Conservation (phyloP, 2,113 vertebrate species). For the Zosterops japonicus region DNA sequence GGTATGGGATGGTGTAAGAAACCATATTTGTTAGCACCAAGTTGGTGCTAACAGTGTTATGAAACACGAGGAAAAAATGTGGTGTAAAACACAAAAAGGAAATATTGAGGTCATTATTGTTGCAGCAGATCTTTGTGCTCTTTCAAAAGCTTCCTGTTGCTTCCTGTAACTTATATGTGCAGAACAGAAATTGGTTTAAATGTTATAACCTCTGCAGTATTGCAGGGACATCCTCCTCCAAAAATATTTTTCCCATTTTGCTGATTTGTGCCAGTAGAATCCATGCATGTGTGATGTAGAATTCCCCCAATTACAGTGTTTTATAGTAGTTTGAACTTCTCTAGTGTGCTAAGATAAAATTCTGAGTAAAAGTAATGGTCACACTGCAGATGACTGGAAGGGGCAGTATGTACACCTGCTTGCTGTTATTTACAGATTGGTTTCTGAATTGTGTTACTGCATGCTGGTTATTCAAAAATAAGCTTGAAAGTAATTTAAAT, state of each 20-base stretch:
- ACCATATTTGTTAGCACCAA: background rate
- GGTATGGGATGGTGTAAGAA: constrained; percentile 67
- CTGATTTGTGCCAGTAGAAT: background rate
- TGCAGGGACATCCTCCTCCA: background rate
- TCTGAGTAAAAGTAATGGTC: background rate
- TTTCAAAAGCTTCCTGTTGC: constrained; percentile 53
- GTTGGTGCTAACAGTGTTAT: background rate
- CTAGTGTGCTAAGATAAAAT: background rate
- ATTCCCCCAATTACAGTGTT: background rate
- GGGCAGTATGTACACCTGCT: background rate
- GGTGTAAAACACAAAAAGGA: background rate
- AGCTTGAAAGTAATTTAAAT: background rate
- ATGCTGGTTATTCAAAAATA: background rate
- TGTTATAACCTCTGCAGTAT: background rate
- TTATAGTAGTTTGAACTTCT: background rate
- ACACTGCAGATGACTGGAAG: background rate
- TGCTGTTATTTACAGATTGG: background rate
- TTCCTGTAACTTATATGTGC: background rate
- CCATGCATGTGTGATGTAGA: background rate
- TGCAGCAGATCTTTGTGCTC: constrained; percentile 19
- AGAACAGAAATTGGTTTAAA: background rate
- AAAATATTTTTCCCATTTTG: background rate
- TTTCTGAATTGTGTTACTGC: background rate
- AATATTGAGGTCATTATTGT: background rate
- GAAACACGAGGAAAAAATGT: background rate